Conservation (phyloP, 2,797 vertebrate genomes). For the Siniperca undulata region DNA sequence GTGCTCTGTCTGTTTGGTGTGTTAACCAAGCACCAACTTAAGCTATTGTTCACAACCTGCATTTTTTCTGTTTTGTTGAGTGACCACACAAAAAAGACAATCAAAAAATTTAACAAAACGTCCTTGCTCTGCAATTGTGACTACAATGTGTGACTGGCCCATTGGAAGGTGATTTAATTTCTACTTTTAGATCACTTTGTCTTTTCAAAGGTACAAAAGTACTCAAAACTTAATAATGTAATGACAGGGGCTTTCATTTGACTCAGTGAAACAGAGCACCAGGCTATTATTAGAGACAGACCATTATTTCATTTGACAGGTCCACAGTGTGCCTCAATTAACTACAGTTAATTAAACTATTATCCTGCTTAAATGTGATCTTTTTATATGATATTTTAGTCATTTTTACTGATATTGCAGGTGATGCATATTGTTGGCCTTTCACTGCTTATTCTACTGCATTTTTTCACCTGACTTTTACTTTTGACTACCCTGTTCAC, state of each 20-base stretch:
- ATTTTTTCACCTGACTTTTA: background rate
- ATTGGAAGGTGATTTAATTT: background rate
- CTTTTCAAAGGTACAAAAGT: slow-evolving; percentile 1
- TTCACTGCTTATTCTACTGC: background rate
- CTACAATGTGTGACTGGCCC: background rate
- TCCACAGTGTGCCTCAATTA: slow-evolving; percentile 51
- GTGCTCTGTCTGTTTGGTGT: no score
- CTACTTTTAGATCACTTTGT: background rate
- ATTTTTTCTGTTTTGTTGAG: background rate
- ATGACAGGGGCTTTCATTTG: slow-evolving; percentile 21
- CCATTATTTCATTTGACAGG: slow-evolving; percentile 56
- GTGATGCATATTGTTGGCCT: background rate
- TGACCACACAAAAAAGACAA: background rate
- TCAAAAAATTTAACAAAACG: background rate
- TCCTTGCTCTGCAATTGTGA: background rate
- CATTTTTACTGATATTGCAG: background rate
- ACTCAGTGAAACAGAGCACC: slow-evolving; percentile 35
- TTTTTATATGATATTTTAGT: slow-evolving; percentile 18
- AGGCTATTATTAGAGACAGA: slow-evolving; percentile 48
- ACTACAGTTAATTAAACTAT: slow-evolving; percentile 43
- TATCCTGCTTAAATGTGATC: slow-evolving; percentile 27
- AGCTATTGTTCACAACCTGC: background rate
- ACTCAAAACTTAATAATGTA: background rate
- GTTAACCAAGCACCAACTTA: background rate
- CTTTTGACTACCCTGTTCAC: background rate